These are phyloP conservation scores for Drosophila serrata DNA, from an alignment of 1,140 invertebrate species.

Conservation along the genomic window DNA sequence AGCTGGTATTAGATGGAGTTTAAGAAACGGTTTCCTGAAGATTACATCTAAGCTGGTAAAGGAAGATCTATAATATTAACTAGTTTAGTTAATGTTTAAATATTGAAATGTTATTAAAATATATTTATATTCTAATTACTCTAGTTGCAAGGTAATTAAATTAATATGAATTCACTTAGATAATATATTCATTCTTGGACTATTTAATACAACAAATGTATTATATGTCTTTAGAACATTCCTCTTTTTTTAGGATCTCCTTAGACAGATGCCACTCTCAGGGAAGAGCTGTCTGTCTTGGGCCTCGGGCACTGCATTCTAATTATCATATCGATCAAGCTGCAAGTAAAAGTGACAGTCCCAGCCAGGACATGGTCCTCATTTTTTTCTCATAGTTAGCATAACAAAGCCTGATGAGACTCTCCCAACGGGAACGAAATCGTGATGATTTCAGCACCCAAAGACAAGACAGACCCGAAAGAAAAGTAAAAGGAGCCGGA, in stretches of 20 bases:
- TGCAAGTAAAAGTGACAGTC: slow-evolving; percentile 64
- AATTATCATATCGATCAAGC: slow-evolving; percentile 81
- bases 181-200: neutral
- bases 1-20: neutral
- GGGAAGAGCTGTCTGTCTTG: slow-evolving; percentile 35
- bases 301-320: slow-evolving; percentile 72
- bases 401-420: slow-evolving; percentile 82
- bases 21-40: neutral
- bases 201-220: neutral
- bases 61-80: neutral
- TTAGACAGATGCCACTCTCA: slow-evolving; percentile 56
- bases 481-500: neutral
- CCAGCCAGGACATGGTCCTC: slow-evolving; percentile 37
- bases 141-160: no score
- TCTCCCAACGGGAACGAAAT: slow-evolving; percentile 45
- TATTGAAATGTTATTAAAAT: neutral
- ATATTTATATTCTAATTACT: no score
- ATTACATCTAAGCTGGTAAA: neutral
- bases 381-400: slow-evolving; percentile 82
- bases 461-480: slow-evolving; percentile 41
- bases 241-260: neutral
- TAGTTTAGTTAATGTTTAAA: neutral
- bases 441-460: slow-evolving; percentile 84
- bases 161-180: neutral
- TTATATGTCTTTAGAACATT: neutral